phyloP scores from a whole-genome alignment of 2,113 vertebrate genomes.

The Tenebrosternarchus preto region DNA sequence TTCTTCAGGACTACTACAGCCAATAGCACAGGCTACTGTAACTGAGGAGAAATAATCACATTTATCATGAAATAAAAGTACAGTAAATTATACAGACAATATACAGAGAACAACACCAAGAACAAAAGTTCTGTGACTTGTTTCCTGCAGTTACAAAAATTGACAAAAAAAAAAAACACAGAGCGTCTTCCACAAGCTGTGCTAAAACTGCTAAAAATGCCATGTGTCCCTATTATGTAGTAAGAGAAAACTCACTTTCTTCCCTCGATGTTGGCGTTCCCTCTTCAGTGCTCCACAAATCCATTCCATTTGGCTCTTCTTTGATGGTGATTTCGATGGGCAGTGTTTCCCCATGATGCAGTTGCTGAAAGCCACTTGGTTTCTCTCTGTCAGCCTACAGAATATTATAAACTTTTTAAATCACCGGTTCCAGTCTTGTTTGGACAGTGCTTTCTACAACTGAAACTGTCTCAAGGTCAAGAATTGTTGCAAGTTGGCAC shows the following conservation, averaged over 20 bases:
- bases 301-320: slow-evolving; percentile 62
- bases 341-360: slow-evolving; percentile 3
- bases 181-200: not conserved
- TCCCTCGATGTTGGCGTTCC: slow-evolving; percentile 40
- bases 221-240: not conserved
- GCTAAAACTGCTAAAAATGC: not conserved
- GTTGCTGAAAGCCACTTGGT: not conserved
- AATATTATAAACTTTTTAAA: not conserved
- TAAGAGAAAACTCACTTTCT: slow-evolving; percentile 56
- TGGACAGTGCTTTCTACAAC: too few relatives aligned
- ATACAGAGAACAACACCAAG: too few relatives aligned
- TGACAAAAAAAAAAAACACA: too few relatives aligned
- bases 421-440: too few relatives aligned
- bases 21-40: not conserved
- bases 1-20: slow-evolving; percentile 21
- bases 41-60: not conserved
- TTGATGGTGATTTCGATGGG: slow-evolving; percentile 58
- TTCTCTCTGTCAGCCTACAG: not conserved
- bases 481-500: not conserved
- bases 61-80: not conserved
- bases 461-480: not conserved
- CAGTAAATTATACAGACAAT: too few relatives aligned
- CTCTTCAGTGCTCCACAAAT: slow-evolving; percentile 27
- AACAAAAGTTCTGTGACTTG: too few relatives aligned
- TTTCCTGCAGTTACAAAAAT: too few relatives aligned